A percentile compares a stretch with the other conserved stretches of the same genome.
Conservation (phyloP, 2,888 invertebrate genomes). For the Drosophila pseudotakahashii region DNA sequence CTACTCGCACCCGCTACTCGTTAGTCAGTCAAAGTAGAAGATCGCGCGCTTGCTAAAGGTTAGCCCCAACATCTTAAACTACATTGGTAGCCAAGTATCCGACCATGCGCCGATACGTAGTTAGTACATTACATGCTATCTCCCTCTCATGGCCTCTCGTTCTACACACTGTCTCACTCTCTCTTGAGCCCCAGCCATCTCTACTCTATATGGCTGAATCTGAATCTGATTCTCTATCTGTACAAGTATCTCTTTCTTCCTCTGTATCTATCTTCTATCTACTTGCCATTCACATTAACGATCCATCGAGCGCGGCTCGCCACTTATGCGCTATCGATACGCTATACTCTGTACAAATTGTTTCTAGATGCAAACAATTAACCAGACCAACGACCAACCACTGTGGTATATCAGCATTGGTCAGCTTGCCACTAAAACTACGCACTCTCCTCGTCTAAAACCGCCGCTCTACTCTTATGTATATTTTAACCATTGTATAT, state of each 20-base stretch:
- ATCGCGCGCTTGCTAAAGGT: slow-evolving; percentile 78
- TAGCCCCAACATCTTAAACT: slow-evolving; percentile 69
- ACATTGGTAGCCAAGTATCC: slow-evolving; percentile 56
- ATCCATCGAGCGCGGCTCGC: slow-evolving; percentile 6
- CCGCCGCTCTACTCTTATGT: slow-evolving; percentile 46
- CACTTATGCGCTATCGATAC: slow-evolving; percentile 13
- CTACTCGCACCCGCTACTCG: slow-evolving; percentile 48
- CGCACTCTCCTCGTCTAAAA: slow-evolving; percentile 22
- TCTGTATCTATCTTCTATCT: slow-evolving; percentile 18
- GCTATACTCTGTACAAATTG: slow-evolving; percentile 52
- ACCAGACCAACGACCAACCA: background rate
- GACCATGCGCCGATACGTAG: slow-evolving; percentile 70
- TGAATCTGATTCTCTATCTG: slow-evolving; percentile 4
- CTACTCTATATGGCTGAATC: background rate
- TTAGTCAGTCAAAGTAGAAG: slow-evolving; percentile 73
- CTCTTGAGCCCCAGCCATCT: background rate
- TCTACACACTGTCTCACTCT: slow-evolving; percentile 14
- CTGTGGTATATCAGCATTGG: slow-evolving; percentile 11
- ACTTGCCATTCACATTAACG: slow-evolving; percentile 27
- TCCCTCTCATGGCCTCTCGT: slow-evolving; percentile 40
- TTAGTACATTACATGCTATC: slow-evolving; percentile 71
- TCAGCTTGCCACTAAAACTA: slow-evolving; percentile 12
- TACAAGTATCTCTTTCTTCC: slow-evolving; percentile 8
- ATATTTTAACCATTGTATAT: slow-evolving; percentile 44
- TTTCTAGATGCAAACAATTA: slow-evolving; percentile 30